Evolutionary conservation across 2,113 vertebrate genomes (phyloP), one percentile per base, ranked within the genome.

Genomic region (Gallinago undulata): DNA sequence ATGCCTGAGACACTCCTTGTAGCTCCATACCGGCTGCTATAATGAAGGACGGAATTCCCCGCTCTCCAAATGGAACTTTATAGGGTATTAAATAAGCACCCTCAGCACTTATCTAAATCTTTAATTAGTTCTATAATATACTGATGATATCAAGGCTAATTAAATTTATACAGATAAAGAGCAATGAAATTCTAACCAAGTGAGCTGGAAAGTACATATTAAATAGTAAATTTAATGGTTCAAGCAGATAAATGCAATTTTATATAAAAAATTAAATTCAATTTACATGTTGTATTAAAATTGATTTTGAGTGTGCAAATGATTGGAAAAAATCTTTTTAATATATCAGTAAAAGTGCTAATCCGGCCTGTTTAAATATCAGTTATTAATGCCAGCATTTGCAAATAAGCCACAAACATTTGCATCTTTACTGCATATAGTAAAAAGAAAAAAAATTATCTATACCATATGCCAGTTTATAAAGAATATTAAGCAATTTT

Each of bases 91-190:
- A 98, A 98, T 94, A 97, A 98, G 98, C 95, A 97, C 98, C 98
- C 97, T 98, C 97, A 97, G 97, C 97, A 98, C 97, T 98, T 98
- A 98, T 98, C 98, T 98, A 97, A 98, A 98, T 98, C 98, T 98
- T 98, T 98, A 98, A 98, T 98, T 98, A 98, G 98, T 97, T 98
- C 98, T 98, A 97, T 98, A 98, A 98, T 98, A 98, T 98, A 97
- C 98, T 97, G 98, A 98, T 98, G 98, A 96, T 98, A 98, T 98
- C 98, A 96, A 97, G 98, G 96, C 98, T 98, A 98, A 98, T 98
- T 98, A 98, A 98, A 98, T 98, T 98, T 98, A 98, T 98, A 98
- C 97, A 98, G 98, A 98, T 98, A 98, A 98, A 98, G 97, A 27
- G 97, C 98, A 98, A 97, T 97, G 97, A 97, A 98, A 98, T 98